Conservation (phyloP, 2,113 vertebrate species). For the Puma concolor region DNA sequence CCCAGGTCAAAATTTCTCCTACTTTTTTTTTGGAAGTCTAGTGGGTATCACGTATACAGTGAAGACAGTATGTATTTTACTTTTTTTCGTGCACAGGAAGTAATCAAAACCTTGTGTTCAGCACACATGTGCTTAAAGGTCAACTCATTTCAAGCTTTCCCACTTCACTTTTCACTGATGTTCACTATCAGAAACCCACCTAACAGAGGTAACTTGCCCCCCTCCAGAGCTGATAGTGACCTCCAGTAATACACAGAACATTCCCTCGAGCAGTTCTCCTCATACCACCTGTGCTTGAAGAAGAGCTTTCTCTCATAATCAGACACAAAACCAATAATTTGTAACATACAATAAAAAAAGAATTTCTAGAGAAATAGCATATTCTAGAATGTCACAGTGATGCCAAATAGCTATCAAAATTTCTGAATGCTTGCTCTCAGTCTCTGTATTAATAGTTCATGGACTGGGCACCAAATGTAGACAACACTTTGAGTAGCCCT, state of each 20-base stretch:
- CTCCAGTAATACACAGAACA: neutral
- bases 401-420: neutral
- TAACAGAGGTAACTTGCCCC: no score
- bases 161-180: neutral
- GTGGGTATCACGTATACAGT: neutral
- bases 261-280: neutral
- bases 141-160: neutral
- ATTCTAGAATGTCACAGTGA: neutral
- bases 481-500: neutral
- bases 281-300: neutral
- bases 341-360: constrained; percentile 4
- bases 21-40: neutral
- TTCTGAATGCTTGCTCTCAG: neutral
- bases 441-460: neutral
- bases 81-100: neutral
- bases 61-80: neutral
- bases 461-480: neutral
- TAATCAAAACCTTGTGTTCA: neutral
- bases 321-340: constrained; percentile 25
- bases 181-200: neutral
- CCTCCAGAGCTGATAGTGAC: neutral
- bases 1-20: neutral
- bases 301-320: neutral
- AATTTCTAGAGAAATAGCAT: neutral
- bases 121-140: neutral